These are phyloP conservation scores for Brienomyrus longianalis DNA, from an alignment of 2,113 vertebrate species.

Conservation along the genomic window DNA sequence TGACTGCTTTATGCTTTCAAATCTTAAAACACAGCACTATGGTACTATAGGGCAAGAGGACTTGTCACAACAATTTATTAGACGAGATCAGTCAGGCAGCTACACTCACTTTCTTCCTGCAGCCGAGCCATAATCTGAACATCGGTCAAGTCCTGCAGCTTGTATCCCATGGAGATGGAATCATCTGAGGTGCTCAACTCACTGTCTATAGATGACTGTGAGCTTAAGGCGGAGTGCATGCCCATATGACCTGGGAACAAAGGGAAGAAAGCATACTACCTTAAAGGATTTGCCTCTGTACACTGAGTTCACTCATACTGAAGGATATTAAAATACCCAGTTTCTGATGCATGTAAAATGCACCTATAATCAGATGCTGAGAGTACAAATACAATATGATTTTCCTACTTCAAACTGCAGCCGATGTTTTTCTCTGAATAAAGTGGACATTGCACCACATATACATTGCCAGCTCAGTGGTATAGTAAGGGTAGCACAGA, in stretches of 20 bases:
- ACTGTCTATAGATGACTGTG: constrained; percentile 84
- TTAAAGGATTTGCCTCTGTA: neutral
- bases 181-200: constrained; percentile 85
- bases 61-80: neutral
- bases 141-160: constrained; percentile 86
- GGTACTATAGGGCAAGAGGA: neutral
- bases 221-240: constrained; percentile 75
- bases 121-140: constrained; percentile 90
- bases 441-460: neutral
- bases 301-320: neutral
- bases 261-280: neutral
- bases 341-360: neutral
- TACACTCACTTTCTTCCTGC: constrained; percentile 79
- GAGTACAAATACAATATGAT: neutral
- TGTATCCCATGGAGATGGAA: constrained; percentile 90
- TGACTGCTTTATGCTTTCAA: neutral
- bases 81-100: neutral
- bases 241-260: constrained; percentile 58
- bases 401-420: neutral
- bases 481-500: neutral
- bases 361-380: neutral
- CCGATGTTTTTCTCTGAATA: neutral
- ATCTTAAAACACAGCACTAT: neutral
- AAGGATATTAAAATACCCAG: neutral
- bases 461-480: neutral